phyloP scores from a whole-genome alignment of 2,888 invertebrate species.

The Volucella inanis region DNA sequence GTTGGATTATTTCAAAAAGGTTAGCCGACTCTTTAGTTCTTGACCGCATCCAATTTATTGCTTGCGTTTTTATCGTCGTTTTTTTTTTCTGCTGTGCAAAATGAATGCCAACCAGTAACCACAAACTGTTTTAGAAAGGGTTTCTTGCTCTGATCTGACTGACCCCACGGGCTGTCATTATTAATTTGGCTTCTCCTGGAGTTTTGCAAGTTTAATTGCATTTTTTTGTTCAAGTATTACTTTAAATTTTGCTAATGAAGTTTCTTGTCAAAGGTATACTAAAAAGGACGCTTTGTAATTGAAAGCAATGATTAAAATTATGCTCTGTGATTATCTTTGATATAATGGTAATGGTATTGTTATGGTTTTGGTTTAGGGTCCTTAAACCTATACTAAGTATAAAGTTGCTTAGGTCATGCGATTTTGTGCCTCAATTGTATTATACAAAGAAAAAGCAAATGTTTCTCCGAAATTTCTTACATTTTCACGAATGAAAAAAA shows the following conservation, averaged over 20 bases:
- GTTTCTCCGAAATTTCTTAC: too few relatives aligned
- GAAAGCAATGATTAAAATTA: too few relatives aligned
- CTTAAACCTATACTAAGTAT: too few relatives aligned
- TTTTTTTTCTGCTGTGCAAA: neutral
- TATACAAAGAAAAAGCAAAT: too few relatives aligned
- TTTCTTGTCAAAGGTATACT: neutral
- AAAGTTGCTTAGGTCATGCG: too few relatives aligned
- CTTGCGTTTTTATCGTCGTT: constrained; percentile 12
- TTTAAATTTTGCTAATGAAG: constrained; percentile 21
- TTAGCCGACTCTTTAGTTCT: constrained; percentile 52
- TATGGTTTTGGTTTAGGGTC: too few relatives aligned
- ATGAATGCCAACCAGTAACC: constrained; percentile 21
- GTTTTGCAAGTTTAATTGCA: constrained; percentile 56
- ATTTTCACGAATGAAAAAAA: too few relatives aligned
- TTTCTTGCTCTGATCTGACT: neutral
- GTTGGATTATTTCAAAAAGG: constrained; percentile 46
- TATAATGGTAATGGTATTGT: too few relatives aligned
- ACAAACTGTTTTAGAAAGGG: constrained; percentile 24
- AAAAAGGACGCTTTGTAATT: neutral
- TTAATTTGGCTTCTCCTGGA: constrained; percentile 62
- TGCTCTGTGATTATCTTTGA: too few relatives aligned
- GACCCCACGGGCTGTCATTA: constrained; percentile 58
- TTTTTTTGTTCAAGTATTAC: constrained; percentile 13
- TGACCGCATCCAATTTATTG: constrained; percentile 70
- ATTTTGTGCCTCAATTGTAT: too few relatives aligned